These are phyloP conservation scores for Linnaemya tessellans DNA, from an alignment of 2,888 invertebrate species.

Conservation along the genomic window DNA sequence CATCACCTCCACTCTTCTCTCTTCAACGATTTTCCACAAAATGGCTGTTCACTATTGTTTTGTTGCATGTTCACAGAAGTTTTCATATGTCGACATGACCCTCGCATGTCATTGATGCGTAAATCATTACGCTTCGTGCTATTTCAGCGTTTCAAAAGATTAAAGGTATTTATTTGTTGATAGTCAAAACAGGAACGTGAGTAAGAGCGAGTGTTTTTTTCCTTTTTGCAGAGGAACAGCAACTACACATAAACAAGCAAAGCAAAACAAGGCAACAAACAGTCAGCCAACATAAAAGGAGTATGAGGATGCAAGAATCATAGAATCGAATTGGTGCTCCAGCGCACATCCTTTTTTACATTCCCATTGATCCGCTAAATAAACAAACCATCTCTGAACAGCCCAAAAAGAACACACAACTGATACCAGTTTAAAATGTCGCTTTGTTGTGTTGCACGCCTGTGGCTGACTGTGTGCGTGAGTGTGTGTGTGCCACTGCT, in stretches of 20 bases:
- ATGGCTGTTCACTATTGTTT: no score
- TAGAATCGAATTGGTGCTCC: conserved; percentile 38
- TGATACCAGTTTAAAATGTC: conserved; percentile 60
- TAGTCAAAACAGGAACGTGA: conserved; percentile 69
- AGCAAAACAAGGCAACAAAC: conserved; percentile 9
- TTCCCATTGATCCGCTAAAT: conserved; percentile 65
- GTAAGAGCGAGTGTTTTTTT: conserved; percentile 52
- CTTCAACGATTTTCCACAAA: no score
- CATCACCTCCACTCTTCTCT: no score
- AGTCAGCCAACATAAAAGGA: background rate
- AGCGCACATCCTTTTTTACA: conserved; percentile 38
- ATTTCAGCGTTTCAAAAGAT: conserved; percentile 82
- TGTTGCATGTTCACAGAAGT: no score
- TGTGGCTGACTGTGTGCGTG: conserved; percentile 23
- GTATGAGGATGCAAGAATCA: conserved; percentile 19
- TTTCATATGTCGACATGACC: background rate
- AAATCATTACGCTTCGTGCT: conserved; percentile 81
- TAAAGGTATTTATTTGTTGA: conserved; percentile 81
- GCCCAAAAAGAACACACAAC: conserved; percentile 49
- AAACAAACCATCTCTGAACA: conserved; percentile 60
- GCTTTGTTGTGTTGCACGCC: conserved; percentile 61
- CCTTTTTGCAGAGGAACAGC: conserved; percentile 24
- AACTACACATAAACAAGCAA: background rate
- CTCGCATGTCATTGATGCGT: conserved; percentile 53
- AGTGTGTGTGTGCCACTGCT: conserved; percentile 9